These are phyloP conservation scores for Melanotaenia trifasciata DNA, from an alignment of 2,797 vertebrate genomes.

Conservation along the genomic window DNA sequence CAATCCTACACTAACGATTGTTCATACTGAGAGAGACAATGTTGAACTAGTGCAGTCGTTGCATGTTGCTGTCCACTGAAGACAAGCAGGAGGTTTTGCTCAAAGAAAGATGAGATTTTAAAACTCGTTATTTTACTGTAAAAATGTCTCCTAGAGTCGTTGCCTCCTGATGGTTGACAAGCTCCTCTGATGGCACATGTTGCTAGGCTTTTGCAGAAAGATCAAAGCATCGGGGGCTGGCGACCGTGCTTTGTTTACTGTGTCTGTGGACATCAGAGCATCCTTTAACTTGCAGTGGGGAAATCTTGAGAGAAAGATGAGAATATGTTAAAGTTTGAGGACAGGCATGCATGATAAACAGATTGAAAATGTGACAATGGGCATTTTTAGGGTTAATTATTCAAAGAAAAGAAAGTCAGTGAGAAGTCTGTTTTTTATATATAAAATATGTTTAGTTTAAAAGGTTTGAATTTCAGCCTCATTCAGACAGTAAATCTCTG, in stretches of 20 bases:
- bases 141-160: constrained; percentile 9
- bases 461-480: constrained; percentile 3
- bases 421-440: background rate
- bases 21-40: background rate
- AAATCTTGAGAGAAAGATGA: constrained; percentile 27
- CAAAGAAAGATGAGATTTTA: background rate
- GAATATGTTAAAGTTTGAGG: constrained; percentile 20
- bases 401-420: background rate
- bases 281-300: constrained; percentile 53
- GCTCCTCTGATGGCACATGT: constrained; percentile 13
- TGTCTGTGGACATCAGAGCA: constrained; percentile 5
- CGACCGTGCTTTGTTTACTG: background rate
- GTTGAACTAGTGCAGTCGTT: background rate
- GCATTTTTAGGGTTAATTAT: background rate
- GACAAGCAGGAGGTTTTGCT: background rate
- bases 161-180: constrained; percentile 14
- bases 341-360: background rate
- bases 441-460: background rate
- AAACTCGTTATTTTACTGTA: background rate
- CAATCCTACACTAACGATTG: constrained; percentile 16
- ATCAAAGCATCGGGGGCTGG: constrained; percentile 13
- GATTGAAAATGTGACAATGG: background rate
- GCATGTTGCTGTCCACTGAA: background rate
- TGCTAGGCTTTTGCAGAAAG: constrained; percentile 23
- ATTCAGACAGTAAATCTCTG: background rate